Base-by-base conservation (phyloP, 2,113 vertebrate genomes). In the Deroptyus accipitrinus region DNA sequence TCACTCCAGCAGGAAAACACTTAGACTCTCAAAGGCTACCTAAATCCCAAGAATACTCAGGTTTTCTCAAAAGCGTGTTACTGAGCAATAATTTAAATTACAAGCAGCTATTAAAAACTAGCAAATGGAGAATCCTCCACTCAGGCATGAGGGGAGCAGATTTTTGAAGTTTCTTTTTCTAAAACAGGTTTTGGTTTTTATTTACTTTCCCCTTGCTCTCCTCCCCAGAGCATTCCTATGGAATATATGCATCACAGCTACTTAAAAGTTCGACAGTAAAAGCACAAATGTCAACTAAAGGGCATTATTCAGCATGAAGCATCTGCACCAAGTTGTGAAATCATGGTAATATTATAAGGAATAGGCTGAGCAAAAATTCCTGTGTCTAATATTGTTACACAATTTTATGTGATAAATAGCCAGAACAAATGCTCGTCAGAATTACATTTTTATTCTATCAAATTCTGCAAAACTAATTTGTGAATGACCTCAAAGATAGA, bases 381-480 rank as follows among this genome's bases (percentile, higher is more conserved):
- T 93, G 92, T 83, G 92, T 94, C 88, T 17, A 66, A 76, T 42
- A 73, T 79, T 92, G 84, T 96, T 94, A 92, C 80, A 92, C 86
- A 96, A 97, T 97, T 97, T 92, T 83, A 73, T 61, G 67, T 97
- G 96, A 98, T 96, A 97, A 97, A 97, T 91, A 95, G 85, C 94
- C 97, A 92, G 88, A 96, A 90, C 44, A 82, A 97, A 96, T 86
- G 30, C 89, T 97, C 64, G 9, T 96, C 96, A 98, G 96, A 98
- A 97, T 97, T 92, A 91, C n/a, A 76, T 88, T 97, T 93, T 96
- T 94, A 94, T 96, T 97, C 95, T 97, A 90, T 59, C 93, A 97
- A 86, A 96, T 95, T 96, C 95, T 97, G 96, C 93, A 97, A 97
- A 97, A 97, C 83, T 77, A 98, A 97, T 97, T 95, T 88, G 90